phyloP scores from a whole-genome alignment of 2,113 vertebrate genomes.

The Thalassarche chlororhynchos region DNA sequence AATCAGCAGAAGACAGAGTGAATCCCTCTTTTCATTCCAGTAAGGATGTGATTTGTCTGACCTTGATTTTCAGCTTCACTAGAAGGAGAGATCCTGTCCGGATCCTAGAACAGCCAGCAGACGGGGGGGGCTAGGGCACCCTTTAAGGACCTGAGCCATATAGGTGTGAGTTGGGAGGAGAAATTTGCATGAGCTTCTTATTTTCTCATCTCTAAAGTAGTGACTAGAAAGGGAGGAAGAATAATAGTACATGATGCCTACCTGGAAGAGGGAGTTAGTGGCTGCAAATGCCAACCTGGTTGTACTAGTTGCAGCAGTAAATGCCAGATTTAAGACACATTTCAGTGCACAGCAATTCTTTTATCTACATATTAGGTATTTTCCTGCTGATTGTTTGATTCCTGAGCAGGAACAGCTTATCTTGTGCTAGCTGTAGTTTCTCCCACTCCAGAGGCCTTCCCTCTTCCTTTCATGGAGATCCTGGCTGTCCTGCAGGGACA shows the following conservation, averaged over 20 bases:
- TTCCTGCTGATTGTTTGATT: not conserved
- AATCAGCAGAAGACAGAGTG: not conserved
- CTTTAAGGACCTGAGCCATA: not conserved
- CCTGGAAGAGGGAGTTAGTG: not conserved
- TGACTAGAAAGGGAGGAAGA: not conserved
- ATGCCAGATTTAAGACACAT: not conserved
- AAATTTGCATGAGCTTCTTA: not conserved
- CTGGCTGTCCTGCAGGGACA: not conserved
- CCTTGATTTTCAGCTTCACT: not conserved
- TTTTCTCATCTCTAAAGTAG: not conserved
- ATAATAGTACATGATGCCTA: not conserved
- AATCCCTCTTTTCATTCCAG: not conserved
- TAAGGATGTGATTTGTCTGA: not conserved
- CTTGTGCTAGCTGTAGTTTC: not conserved
- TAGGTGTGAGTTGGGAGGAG: not conserved
- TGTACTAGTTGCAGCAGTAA: not conserved
- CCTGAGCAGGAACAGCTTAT: not conserved
- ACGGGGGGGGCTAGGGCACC: rapidly evolving
- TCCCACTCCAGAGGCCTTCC: not conserved
- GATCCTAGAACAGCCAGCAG: not conserved
- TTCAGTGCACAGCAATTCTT: not conserved
- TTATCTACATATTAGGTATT: not conserved
- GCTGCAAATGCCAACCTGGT: not conserved
- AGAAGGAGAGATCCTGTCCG: not conserved
- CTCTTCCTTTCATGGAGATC: not conserved